A percentile compares a stretch with the other conserved stretches of the same genome.
Evolutionary conservation across 2,797 vertebrate species (phyloP).

Genomic region (Pelobates cultripes): DNA sequence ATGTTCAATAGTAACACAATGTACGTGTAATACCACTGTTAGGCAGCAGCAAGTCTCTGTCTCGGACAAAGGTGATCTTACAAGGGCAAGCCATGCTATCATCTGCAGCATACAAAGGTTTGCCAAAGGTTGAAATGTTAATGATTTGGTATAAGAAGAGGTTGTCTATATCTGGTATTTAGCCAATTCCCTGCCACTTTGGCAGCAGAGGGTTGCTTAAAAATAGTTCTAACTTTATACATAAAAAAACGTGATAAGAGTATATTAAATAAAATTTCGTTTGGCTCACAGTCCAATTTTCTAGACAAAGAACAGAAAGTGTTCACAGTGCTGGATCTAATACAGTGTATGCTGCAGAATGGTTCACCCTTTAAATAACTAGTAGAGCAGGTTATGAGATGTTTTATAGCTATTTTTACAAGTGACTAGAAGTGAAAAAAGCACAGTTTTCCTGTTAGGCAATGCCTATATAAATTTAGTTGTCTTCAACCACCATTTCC

Average conservation of each 20-base stretch:
- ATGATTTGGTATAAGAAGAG: neutral
- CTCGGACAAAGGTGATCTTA: neutral
- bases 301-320: neutral
- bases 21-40: neutral
- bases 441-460: no score
- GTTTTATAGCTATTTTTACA: neutral
- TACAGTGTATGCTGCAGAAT: constrained; percentile 11
- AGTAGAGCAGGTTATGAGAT: neutral
- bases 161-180: constrained; percentile 3
- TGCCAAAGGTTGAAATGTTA: neutral
- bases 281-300: constrained; percentile 16
- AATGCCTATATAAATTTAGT: no score
- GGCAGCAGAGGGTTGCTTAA: neutral
- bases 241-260: neutral
- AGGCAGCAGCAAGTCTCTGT: neutral
- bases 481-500: neutral
- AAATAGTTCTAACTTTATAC: neutral
- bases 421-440: neutral
- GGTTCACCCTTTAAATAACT: neutral
- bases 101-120: neutral
- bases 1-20: no score
- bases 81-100: neutral
- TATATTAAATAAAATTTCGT: constrained; percentile 4
- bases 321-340: constrained; percentile 41
- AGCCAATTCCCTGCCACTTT: neutral